Evolutionary conservation across 2,797 vertebrate species (phyloP).

Genomic region (Hapalemur alaotrensis): DNA sequence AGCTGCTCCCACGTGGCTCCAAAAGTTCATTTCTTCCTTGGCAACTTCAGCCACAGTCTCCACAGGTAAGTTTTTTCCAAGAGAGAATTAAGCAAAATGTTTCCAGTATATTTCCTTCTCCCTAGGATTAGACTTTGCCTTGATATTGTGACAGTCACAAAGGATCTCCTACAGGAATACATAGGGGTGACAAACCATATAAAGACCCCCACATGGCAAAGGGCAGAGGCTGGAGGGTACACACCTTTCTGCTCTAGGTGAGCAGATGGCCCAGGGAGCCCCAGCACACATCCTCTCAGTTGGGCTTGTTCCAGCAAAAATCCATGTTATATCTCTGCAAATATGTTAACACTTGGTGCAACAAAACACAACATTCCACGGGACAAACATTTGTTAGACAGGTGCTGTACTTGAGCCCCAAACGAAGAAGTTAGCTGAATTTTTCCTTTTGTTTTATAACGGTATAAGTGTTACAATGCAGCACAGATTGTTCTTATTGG

Average conservation of each 20-base stretch:
- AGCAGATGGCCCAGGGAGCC: background rate
- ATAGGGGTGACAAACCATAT: accelerated
- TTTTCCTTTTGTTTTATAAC: background rate
- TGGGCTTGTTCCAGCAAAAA: background rate
- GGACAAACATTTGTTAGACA: background rate
- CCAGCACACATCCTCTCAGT: background rate
- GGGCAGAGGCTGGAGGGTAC: background rate
- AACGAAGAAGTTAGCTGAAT: background rate
- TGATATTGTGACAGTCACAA: background rate
- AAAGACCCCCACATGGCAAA: background rate
- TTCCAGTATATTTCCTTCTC: background rate
- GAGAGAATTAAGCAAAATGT: background rate
- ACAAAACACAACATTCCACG: background rate
- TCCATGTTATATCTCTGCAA: background rate
- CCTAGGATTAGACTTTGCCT: background rate
- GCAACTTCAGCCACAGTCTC: background rate
- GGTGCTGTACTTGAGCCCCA: background rate
- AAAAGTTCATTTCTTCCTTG: background rate
- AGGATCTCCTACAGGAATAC: background rate
- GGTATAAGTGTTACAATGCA: background rate
- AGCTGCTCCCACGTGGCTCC: background rate
- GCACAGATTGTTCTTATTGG: background rate
- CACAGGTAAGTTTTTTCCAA: background rate
- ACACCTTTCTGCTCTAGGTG: background rate
- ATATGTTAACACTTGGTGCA: background rate